These are phyloP conservation scores for Danionella dracula DNA, from an alignment of 2,797 vertebrate genomes.

Conservation along the genomic window DNA sequence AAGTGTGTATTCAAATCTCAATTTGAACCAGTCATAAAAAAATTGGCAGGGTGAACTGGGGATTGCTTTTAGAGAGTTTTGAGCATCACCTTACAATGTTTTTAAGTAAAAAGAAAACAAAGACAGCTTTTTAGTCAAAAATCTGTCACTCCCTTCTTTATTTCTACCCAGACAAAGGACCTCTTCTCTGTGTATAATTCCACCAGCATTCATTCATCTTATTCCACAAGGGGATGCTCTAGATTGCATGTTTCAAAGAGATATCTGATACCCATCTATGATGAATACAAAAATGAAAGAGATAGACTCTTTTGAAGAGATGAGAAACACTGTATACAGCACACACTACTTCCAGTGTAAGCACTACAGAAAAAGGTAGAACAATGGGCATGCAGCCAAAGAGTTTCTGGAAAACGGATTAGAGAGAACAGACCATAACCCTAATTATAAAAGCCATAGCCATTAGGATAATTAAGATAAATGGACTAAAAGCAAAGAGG, in stretches of 20 bases:
- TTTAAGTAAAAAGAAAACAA: not conserved
- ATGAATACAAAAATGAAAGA: conserved; percentile 11
- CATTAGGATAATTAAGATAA: not conserved
- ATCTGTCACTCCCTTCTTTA: not conserved
- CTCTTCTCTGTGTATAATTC: conserved; percentile 46
- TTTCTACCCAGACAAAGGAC: conserved; percentile 32
- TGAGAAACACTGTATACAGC: conserved; percentile 25
- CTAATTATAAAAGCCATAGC: not conserved
- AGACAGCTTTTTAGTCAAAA: not conserved
- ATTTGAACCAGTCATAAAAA: not conserved
- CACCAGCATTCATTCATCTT: conserved; percentile 41
- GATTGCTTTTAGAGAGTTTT: not conserved
- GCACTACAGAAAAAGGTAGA: conserved; percentile 36
- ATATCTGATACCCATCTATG: conserved; percentile 31
- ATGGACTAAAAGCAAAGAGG: not conserved
- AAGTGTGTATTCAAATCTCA: not conserved
- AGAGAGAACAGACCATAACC: conserved; percentile 3
- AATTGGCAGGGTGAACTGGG: not conserved
- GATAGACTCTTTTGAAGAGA: conserved; percentile 20
- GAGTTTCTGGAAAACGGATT: not conserved
- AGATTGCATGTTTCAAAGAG: conserved; percentile 32
- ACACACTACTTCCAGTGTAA: conserved; percentile 28
- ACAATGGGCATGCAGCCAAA: conserved; percentile 23
- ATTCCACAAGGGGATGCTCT: conserved; percentile 42
- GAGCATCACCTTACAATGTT: not conserved